Conservation (phyloP, 2,113 vertebrate species). For the Talpa occidentalis region DNA sequence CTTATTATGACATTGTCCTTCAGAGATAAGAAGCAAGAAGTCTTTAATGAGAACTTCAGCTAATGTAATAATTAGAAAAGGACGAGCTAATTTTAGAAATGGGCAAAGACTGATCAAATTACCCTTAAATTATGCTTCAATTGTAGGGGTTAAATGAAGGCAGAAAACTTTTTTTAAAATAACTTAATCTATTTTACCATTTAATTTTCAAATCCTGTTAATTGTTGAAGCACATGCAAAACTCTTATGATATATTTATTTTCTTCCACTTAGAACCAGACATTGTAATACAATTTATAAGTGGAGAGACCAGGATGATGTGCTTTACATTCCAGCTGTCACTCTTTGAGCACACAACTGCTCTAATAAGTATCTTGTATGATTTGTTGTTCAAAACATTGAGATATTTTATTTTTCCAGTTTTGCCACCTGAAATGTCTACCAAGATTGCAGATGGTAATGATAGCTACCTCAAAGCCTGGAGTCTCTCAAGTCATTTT, state of each 20-base stretch:
- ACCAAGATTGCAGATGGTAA: neutral
- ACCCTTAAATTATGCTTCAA: conserved; percentile 18
- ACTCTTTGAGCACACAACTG: neutral
- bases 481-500: neutral
- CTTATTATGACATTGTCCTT: neutral
- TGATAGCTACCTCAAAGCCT: neutral
- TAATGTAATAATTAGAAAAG: conserved; percentile 66
- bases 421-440: neutral
- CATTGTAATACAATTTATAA: conserved; percentile 23
- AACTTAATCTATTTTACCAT: neutral
- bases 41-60: conserved; percentile 44
- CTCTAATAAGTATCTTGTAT: neutral
- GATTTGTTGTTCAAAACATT: neutral
- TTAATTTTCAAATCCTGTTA: conserved; percentile 25
- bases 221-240: neutral
- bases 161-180: neutral
- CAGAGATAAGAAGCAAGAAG: conserved; percentile 4
- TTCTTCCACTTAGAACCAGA: neutral
- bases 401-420: neutral
- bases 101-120: conserved; percentile 44
- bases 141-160: neutral
- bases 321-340: neutral
- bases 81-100: conserved; percentile 56
- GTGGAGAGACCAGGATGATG: neutral
- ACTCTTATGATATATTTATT: conserved; percentile 2